Base-by-base conservation (phyloP, 2,888 invertebrate genomes). In the Thecocarcelia acutangulata region DNA sequence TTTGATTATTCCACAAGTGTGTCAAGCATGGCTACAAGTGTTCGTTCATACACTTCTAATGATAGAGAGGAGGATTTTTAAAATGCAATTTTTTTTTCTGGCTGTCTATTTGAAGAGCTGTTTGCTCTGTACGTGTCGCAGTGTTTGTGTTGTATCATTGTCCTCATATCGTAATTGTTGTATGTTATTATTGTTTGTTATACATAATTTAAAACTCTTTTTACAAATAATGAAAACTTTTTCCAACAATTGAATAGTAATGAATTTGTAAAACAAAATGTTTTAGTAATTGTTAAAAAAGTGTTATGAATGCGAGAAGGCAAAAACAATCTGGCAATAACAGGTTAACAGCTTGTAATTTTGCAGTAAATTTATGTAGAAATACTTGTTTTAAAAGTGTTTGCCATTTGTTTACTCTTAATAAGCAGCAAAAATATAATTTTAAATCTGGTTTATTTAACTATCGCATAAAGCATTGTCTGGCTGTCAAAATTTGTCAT, bases 1-100 rank as follows among this genome's bases (percentile, higher is more conserved):
- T 70, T 70, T 64, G 77, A 64, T 70, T 64, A 70, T 77, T 70
- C 42, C 40, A 37, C 46, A 76, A 76, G 76, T 76, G 61, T 68
- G 76, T 69, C 69, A 69, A 69, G 69, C 52, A 61, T 52, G 37
- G 21, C 52, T 76, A 21, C 37, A 63, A 70, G 63, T 69, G 54
- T 12, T 70, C 61, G 48, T 56, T 37, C 33, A 64, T 15, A 44
- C 19, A 64, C 54, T 54, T 69, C 37, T 54, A 54, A 69, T 69
- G 46, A 37, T 61, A 54, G 21, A 70, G 46, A 63, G 13, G 17
- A 46, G 46, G 21, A 63, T n/a, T 48, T 40, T 40, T 12, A 24
- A 63, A 61, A 69, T 68, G 17, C 59, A 61, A 33, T 6, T 33
- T 33, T 12, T 21, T 2, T 52, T 50, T 59, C 5, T 50, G 8